phyloP scores from a whole-genome alignment of 1,140 invertebrate species.

The Drosophila ambigua region DNA sequence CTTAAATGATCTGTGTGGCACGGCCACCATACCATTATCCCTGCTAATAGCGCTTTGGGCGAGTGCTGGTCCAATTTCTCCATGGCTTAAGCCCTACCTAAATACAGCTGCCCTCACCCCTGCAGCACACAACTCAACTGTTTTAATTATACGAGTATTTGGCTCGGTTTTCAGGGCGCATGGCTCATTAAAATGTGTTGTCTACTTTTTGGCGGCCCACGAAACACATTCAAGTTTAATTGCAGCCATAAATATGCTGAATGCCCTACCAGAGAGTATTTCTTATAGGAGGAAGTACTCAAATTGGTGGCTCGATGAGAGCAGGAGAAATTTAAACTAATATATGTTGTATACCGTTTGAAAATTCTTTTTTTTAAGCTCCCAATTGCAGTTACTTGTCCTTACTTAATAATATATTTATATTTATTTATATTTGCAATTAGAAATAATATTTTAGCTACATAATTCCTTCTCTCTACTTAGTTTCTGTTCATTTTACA shows the following conservation, averaged over 20 bases:
- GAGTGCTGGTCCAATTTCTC: conserved; percentile 8
- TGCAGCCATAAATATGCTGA: conserved; percentile 62
- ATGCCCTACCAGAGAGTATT: background rate
- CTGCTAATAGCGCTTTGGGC: conserved; percentile 28
- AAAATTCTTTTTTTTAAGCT: no score
- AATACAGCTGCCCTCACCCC: no score
- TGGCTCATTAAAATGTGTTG: conserved; percentile 67
- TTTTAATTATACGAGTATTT: conserved; percentile 67
- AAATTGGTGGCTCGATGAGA: background rate
- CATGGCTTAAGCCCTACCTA: background rate
- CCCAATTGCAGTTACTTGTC: no score
- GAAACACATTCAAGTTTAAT: conserved; percentile 70
- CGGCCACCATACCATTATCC: conserved; percentile 10
- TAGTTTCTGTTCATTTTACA: background rate
- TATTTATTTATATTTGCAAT: no score
- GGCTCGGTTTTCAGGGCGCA: conserved; percentile 34
- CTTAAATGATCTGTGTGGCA: conserved; percentile 6
- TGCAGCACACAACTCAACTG: conserved; percentile 36
- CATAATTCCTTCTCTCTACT: background rate
- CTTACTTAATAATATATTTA: no score
- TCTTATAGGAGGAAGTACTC: background rate
- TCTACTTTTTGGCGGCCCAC: conserved; percentile 51
- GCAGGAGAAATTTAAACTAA: no score
- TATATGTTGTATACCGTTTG: no score
- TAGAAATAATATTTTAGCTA: background rate